These are phyloP conservation scores for Siniperca knerii DNA, from an alignment of 2,113 vertebrate genomes.

Conservation along the genomic window DNA sequence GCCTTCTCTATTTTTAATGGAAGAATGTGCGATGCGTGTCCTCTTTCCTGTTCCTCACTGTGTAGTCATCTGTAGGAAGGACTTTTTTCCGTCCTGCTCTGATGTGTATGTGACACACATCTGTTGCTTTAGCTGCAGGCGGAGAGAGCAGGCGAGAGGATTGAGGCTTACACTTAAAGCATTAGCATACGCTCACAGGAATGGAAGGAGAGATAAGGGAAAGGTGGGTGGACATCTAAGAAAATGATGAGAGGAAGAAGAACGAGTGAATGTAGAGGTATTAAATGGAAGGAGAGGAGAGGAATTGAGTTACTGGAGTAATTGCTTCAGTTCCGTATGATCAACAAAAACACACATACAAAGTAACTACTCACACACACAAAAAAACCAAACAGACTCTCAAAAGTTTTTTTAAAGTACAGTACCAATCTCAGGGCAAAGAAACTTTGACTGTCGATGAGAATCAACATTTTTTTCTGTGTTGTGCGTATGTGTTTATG, in stretches of 20 bases:
- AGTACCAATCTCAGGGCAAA: not conserved
- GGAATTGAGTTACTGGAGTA: conserved; percentile 2
- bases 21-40: conserved; percentile 43
- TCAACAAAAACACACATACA: not conserved
- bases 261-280: not conserved
- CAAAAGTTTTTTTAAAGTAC: not conserved
- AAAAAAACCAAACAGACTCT: not conserved
- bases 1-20: conserved; percentile 25
- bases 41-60: conserved; percentile 38
- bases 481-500: conserved; percentile 9
- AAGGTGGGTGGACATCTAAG: conserved; percentile 64
- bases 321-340: conserved; percentile 19
- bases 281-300: conserved; percentile 3
- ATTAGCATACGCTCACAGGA: conserved; percentile 53
- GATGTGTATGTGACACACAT: conserved; percentile 66
- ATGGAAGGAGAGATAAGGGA: conserved; percentile 66
- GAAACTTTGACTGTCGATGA: conserved; percentile 9
- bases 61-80: conserved; percentile 28
- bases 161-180: conserved; percentile 49
- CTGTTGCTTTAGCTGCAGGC: conserved; percentile 77
- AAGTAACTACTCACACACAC: not conserved
- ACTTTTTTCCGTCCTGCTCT: not conserved
- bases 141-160: conserved; percentile 23
- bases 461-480: not conserved
- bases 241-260: conserved; percentile 41